Evolutionary conservation across 35 echinoderm and acorn worm species (phyloP), one percentile per base, ranked within the genome.

Genomic region (Apostichopus japonicus): DNA sequence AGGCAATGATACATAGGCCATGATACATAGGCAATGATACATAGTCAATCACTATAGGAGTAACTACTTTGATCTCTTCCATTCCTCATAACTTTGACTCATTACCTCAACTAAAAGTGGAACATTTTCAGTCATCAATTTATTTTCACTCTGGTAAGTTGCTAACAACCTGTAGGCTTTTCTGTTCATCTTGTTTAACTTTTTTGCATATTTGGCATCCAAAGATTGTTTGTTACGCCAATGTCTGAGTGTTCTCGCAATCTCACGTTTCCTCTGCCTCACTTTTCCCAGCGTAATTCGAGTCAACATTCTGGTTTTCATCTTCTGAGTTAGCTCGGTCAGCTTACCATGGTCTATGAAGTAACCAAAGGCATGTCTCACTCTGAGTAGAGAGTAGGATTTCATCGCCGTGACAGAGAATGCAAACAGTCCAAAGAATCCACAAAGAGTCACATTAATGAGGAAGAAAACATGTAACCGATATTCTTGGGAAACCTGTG

Each of bases 391-490:
- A 21, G 86, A 88, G 16, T 65, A 88, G 6, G 86, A 59, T 54
- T 88, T 57, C 86, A 88, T 88, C 5, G 86, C 86, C 23, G 67
- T 59, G 10, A 72, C 65, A n/a, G 86, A 8, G n/a, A 88, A 88
- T 51, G 65, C 59, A 8, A 88, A 54, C 86, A 63, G 15, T 8
- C 19, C 25, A 19, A 63, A 88, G 23, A 88, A 88, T 1, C 56
- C 57, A 24, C 17, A 63, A 6, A 88, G 57, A 0, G 24, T 67
- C 54, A 88, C 5, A 59, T 67, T 23, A 23, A 67, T n/a, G 4
- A 27, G 7, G 6, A 23, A 67, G 15, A 88, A 72, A 5, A 72
- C 5, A 16, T 24, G 58, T 16, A 44, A 16, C 24, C 27, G 10
- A 24, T 25, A 9, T 62, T 44, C 24, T 17, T 67, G 6, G 16